Conservation (phyloP, 2,888 invertebrate genomes). For the Tetrapedia diversipes region DNA sequence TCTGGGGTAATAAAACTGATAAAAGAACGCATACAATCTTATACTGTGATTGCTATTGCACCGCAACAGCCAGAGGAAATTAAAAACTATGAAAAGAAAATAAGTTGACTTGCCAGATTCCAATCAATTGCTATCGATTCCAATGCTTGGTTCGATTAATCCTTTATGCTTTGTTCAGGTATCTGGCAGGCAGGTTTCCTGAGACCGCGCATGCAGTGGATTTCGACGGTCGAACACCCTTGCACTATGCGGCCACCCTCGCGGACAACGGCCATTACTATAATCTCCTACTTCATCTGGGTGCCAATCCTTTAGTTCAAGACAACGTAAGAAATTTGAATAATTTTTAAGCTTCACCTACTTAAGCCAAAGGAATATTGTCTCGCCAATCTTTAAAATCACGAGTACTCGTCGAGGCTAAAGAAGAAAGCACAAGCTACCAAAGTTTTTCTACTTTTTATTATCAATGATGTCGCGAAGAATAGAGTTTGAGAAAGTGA, state of each 20-base stretch:
- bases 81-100: not conserved
- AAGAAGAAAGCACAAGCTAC: too few relatives aligned
- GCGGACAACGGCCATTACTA: slow-evolving; percentile 95
- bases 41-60: not conserved
- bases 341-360: slow-evolving; percentile 48
- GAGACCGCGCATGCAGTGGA: slow-evolving; percentile 93
- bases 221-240: slow-evolving; percentile 91
- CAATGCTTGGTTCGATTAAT: slow-evolving; percentile 23
- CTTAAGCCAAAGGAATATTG: too few relatives aligned
- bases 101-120: slow-evolving; percentile 12
- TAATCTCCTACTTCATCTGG: slow-evolving; percentile 92
- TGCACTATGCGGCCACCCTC: slow-evolving; percentile 94
- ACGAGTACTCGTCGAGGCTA: too few relatives aligned
- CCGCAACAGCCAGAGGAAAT: not conserved
- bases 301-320: slow-evolving; percentile 91
- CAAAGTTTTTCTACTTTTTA: too few relatives aligned
- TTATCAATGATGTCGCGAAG: too few relatives aligned
- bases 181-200: slow-evolving; percentile 91
- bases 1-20: not conserved
- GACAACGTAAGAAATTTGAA: slow-evolving; percentile 88
- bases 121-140: slow-evolving; percentile 36
- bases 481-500: too few relatives aligned
- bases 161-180: slow-evolving; percentile 78
- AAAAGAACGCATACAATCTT: not conserved
- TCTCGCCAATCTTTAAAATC: too few relatives aligned